Evolutionary conservation across 2,113 vertebrate species (phyloP), one percentile per base, ranked within the genome.

Genomic region (Cyanocitta stelleri): DNA sequence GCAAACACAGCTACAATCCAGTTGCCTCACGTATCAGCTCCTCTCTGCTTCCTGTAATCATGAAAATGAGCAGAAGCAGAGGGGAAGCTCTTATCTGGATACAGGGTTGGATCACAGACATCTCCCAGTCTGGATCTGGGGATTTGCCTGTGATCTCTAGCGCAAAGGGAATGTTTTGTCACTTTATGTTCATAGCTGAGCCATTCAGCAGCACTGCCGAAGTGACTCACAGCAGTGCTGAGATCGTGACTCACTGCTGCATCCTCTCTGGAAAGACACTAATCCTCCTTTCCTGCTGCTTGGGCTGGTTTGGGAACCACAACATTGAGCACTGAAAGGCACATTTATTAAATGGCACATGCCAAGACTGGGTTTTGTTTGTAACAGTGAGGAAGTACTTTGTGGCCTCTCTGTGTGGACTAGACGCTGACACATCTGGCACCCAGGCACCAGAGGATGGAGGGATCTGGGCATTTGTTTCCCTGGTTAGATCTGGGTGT

Each of bases 221-320:
- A 77, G 88, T 97, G 95, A 97, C 90, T 97, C 97, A 96, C 74
- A 88, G 69, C 61, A 69, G 71, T 16, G 71, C 90, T 92, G 72
- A 95, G 77, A 75, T 81, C 19, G 48, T 96, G 96, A 97, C 80
- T 97, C 96, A 97, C 74, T 83, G 90, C 90, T 81, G 55, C 80
- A 95, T 95, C 91, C 92, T 96, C 89, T 96, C 94, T 95, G 94
- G 91, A 97, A 95, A 95, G 92, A 94, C 68, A 75, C 84, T 94
- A 89, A 95, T 97, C 90, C 85, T 94, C 51, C 87, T 93, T 95
- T 97, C 96, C 95, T 94, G 94, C 85, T 95, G 93, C 85, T 95
- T 77, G 58, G 90, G 75, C 90, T 95, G 89, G 16, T 84, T 95
- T 80, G 86, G 75, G 93, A 96, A 52, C 96, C 94, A 81, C 90